Evolutionary conservation across 2,888 invertebrate species (phyloP), one percentile per base, ranked within the genome.

Genomic region (Acanthosepion lycidas): DNA sequence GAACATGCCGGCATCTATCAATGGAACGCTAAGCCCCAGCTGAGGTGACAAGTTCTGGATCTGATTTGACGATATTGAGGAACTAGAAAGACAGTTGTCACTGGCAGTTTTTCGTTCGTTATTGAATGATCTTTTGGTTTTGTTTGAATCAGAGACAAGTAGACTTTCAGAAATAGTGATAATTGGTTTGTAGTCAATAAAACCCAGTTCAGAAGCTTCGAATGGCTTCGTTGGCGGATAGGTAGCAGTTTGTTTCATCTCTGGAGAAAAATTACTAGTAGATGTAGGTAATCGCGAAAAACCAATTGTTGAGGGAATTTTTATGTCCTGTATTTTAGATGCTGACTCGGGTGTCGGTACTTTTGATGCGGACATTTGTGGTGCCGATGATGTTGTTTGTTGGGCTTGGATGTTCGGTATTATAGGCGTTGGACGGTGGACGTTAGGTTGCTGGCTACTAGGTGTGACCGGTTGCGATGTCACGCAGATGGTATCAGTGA

Each of bases 1-100:
- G 95, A 97, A 97, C 97, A 97, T 97, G 42, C 97, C 97, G 51
- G 95, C 94, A 91, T 96, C 96, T 92, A 95, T 92, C 6, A 95
- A 94, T 8, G 96, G 95, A 33, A 95, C 92, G 18, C 18, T 33
- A 15, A 93, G 53, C 28, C n/a, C 51, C 28, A 28, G 28, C 20
- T 93, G 51, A 53, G 49, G 92, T n/a, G 92, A n/a, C n/a, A 28
- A 49, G n/a, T 49, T 92, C 18, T 18, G 20, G 26, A n/a, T 49
- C 53, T 49, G 28, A 49, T 28, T 93, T 1, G 78, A 78, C 20
- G n/a, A 15, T 9, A 53, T 53, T 42, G 93, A 93, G 53, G n/a
- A 93, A 53, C 53, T 93, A 53, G 53, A 93, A 1, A 78, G 78
- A 12, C 78, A n/a, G 78, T 78, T 78, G 3, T 78, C 78, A 15